Evolutionary conservation across 2,113 vertebrate genomes (phyloP), one percentile per base, ranked within the genome.

Genomic region (Rhegmatorhina hoffmannsi): DNA sequence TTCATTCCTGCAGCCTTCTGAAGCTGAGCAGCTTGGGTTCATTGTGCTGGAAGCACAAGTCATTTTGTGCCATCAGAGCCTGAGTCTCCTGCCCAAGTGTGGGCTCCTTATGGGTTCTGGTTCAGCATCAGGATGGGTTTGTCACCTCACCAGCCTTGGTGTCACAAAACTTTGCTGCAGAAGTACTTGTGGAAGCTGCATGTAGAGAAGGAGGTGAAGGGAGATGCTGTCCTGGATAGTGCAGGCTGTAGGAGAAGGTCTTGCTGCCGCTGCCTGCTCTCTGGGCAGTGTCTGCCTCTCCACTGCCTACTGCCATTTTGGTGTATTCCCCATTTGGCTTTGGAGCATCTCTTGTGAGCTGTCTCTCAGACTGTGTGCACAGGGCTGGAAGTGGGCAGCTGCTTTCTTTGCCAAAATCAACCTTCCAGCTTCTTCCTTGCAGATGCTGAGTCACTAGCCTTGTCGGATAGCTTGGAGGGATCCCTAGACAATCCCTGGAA

Each of bases 401-500:
- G 2, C 36, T 76, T 79, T 17, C 43, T 80, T 66, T 44, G n/a
- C 67, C n/a, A 29, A 29, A 87, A 46, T 50, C 33, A 59, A n/a
- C 7, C 0, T 29, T 44, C 7, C 0, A 2, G 21, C 21, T 60
- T 76, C 34, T 31, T 75, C 7, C 1, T 38, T 94, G 83, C 68
- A 97, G 96, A 19, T 9, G 16, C 9, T 0, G 25, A 34, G 11
- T 95, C 95, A 38, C 63, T 56, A 1, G 16, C 24, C 11, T 59
- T 50, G 29, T 95, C 80, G 0, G 93, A 59, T 29, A 72, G 64
- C 62, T 64, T 17, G 0, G 90, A 64, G 15, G 60, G 2, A 20
- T 96, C 90, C 40, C 52, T 52, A 56, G 96, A 97, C 36, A 92
- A 90, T 69, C 95, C 96, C 44, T 97, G 95, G 96, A 56, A 96